These are phyloP conservation scores for Pseudopodoces humilis DNA, from an alignment of 2,113 vertebrate genomes.

Conservation along the genomic window DNA sequence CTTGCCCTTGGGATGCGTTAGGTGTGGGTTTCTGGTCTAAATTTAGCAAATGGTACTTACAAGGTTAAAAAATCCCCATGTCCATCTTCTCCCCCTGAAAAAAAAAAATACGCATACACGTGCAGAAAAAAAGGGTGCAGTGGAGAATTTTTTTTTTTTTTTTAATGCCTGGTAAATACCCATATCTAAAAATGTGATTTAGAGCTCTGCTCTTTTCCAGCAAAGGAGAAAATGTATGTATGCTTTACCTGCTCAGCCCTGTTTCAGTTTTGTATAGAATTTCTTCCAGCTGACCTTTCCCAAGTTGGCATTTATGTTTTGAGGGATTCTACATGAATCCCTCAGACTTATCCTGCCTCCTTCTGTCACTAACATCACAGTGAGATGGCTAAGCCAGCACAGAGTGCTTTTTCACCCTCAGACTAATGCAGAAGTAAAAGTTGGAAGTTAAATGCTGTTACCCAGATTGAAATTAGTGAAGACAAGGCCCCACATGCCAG, in stretches of 20 bases:
- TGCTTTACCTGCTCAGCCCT: neutral
- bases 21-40: neutral
- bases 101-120: neutral
- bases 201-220: neutral
- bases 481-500: neutral
- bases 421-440: neutral
- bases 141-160: neutral
- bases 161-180: fast-evolving
- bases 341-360: neutral
- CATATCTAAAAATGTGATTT: neutral
- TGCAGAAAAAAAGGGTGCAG: neutral
- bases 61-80: neutral
- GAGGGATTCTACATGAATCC: neutral
- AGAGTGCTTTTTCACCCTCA: neutral
- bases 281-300: neutral
- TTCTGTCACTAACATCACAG: neutral
- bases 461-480: neutral
- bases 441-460: neutral
- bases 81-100: fast-evolving
- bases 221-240: neutral
- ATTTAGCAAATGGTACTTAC: neutral
- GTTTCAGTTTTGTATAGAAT: neutral
- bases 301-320: neutral
- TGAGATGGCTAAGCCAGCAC: neutral
- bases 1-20: neutral